Percentiles rank a stretch among this genome's conserved stretches.
These are phyloP conservation scores for Agelaius phoeniceus DNA, from an alignment of 2,113 vertebrate genomes.

Conservation along the genomic window DNA sequence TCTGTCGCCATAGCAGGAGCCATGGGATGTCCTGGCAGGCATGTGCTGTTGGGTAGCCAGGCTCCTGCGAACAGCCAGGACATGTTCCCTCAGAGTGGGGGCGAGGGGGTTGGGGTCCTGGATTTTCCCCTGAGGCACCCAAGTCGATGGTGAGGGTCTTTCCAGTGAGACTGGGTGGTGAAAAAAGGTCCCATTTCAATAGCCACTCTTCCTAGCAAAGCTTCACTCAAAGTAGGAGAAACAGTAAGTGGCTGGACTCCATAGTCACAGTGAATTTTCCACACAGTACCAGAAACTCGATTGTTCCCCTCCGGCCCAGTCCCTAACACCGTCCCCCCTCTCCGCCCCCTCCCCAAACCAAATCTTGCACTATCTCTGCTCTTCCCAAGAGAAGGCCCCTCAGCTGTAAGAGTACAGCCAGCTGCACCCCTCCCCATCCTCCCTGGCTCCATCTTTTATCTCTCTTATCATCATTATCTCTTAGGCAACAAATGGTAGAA, in stretches of 20 bases:
- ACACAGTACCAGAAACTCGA: fast-evolving
- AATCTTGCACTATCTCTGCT: not conserved
- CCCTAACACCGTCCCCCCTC: fast-evolving
- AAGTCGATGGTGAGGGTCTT: not conserved
- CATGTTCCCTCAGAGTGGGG: fast-evolving
- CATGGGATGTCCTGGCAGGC: fast-evolving
- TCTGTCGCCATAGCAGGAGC: not conserved
- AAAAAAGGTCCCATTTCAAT: not conserved
- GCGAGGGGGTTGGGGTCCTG: fast-evolving
- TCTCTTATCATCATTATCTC: not conserved
- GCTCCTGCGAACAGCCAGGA: not conserved
- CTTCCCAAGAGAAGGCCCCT: not conserved
- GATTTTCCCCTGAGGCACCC: not conserved
- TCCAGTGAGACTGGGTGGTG: not conserved
- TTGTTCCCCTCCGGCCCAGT: not conserved
- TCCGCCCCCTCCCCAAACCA: not conserved
- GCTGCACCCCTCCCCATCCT: not conserved
- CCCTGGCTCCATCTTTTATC: not conserved
- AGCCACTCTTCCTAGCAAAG: fast-evolving
- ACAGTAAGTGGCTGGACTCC: not conserved
- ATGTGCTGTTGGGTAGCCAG: not conserved
- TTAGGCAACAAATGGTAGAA: not conserved
- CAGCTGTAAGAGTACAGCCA: too few species aligned
- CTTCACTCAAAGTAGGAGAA: not conserved
- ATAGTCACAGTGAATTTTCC: fast-evolving